Evolutionary conservation across 2,113 vertebrate species (phyloP).

Genomic region (Alces alces): DNA sequence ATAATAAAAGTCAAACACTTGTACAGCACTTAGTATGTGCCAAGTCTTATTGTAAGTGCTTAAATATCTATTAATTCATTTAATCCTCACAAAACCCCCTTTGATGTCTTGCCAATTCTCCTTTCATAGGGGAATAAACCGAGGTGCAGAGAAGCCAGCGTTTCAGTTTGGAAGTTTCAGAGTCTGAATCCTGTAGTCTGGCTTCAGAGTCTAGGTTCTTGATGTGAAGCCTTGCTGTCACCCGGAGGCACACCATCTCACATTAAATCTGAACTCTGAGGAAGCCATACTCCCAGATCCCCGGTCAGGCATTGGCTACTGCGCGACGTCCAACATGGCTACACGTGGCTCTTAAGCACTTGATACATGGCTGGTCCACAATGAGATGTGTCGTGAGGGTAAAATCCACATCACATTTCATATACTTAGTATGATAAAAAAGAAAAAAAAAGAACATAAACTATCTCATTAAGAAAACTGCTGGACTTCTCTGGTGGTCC

Average conservation of each 20-base stretch:
- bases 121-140: neutral
- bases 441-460: neutral
- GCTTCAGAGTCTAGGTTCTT: neutral
- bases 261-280: neutral
- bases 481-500: neutral
- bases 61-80: neutral
- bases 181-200: neutral
- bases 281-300: neutral
- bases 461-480: neutral
- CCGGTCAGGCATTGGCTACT: fast-evolving
- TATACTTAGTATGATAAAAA: neutral
- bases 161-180: neutral
- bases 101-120: neutral
- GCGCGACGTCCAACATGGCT: too few species aligned
- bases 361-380: neutral
- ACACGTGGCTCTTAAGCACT: neutral
- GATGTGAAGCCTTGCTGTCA: neutral
- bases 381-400: neutral
- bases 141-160: neutral
- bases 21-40: neutral
- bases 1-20: neutral
- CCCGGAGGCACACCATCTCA: too few species aligned
- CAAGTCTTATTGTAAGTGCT: neutral
- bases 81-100: neutral
- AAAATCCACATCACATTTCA: neutral